phyloP scores from a whole-genome alignment of 1,140 invertebrate species.

The Eciton burchellii region DNA sequence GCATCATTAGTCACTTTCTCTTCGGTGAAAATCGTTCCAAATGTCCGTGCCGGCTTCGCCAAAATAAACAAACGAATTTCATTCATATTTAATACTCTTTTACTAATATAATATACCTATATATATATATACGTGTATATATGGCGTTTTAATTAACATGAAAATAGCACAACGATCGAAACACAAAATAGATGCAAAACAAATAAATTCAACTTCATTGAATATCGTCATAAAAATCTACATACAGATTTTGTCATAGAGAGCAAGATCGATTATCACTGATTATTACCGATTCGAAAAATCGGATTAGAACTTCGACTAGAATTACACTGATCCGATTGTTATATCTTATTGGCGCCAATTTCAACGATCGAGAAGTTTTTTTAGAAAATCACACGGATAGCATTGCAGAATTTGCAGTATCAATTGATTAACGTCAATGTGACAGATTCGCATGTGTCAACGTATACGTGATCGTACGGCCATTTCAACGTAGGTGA shows the following conservation, averaged over 20 bases:
- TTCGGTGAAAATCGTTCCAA: background rate
- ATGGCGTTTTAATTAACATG: background rate
- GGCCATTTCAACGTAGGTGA: background rate
- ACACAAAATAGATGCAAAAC: background rate
- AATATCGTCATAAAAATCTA: background rate
- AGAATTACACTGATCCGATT: background rate
- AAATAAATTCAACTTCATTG: conserved; percentile 9
- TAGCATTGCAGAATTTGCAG: background rate
- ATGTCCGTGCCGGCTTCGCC: background rate
- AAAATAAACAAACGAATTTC: background rate
- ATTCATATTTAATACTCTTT: background rate
- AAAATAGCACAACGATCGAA: background rate
- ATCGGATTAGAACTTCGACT: background rate
- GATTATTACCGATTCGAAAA: too few relatives aligned
- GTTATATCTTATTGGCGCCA: too few relatives aligned
- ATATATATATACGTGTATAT: too few relatives aligned
- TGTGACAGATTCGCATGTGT: background rate
- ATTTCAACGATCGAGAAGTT: too few relatives aligned
- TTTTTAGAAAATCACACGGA: too few relatives aligned
- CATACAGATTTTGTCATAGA: background rate
- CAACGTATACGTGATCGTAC: background rate
- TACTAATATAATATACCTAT: background rate
- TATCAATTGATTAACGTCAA: background rate
- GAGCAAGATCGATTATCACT: background rate
- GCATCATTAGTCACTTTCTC: background rate